Base-by-base conservation (phyloP, 2,888 invertebrate genomes). In the Dinocampus coccinellae region DNA sequence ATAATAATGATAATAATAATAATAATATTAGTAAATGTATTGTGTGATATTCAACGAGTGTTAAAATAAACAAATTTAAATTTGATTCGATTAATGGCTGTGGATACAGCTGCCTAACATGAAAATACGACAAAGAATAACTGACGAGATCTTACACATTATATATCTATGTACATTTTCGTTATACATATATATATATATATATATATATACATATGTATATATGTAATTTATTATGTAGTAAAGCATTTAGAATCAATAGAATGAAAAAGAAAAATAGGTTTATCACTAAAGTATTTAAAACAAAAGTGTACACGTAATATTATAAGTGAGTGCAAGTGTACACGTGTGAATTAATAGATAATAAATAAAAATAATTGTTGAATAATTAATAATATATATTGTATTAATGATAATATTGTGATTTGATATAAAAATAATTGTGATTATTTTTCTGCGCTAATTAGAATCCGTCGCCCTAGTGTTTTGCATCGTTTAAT, bases 21-120 rank as follows among this genome's bases (percentile, higher is more conserved):
- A n/a, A 33, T 13, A 29, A 29, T 29, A n/a, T n/a, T n/a, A n/a
- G n/a, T n/a, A n/a, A n/a, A 39, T n/a, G n/a, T n/a, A 39, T 39
- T n/a, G 13, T 39, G 20, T n/a, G 16, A 7, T 11, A 61, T 61
- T 39, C 1, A 13, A 39, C 20, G 34, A 61, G 11, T 61, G 36
- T 13, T 9, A 61, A 20, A 36, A 61, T 36, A 61, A 22, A 61
- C 22, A 77, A 75, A 78, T 80, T 77, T 75, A 75, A 78, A 75
- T 80, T 76, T 74, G 78, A 78, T 81, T 80, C 79, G 79, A 80
- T 80, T 80, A 78, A 81, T 81, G 78, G 79, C 73, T 82, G 82
- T 85, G 85, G 81, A 80, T 82, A 80, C 85, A 85, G 84, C 85
- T 84, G 85, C 73, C 77, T 76, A 77, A 47, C 16, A 47, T 47